Base-by-base conservation (phyloP, 2,888 invertebrate species). In the Nowickia ferox region DNA sequence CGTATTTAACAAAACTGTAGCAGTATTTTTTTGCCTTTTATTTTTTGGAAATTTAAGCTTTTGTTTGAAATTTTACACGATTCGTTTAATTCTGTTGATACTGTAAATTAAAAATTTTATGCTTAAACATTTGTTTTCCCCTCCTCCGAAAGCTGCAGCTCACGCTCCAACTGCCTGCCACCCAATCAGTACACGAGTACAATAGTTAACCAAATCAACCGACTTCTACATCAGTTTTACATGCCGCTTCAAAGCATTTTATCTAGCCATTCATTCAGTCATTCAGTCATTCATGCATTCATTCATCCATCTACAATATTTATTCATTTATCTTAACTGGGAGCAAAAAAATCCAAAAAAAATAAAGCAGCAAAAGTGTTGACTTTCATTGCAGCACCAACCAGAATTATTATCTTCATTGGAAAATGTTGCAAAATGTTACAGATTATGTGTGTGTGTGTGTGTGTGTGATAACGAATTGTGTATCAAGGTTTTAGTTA, bases 21-120 rank as follows among this genome's bases (percentile, higher is more conserved):
- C 48, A 72, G 10, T 17, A 10, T 59, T 15, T 2, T 22, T n/a
- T n/a, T 15, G 9, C 38, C 15, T 80, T 40, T 59, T 48, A 13
- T 19, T 46, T 59, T 66, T 59, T 48, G 46, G 17, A 57, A 75
- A 61, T 66, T 84, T 13, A 77, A 78, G 72, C 71, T 79, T 87
- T 87, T 87, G 79, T 87, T 87, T 88, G 86, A 79, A 87, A 72
- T 83, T 86, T 87, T 79, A 87, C 89, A 89, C 90, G 91, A 90
- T 91, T 91, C 92, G 92, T 91, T 91, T 89, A 84, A 89, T 89
- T 90, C 90, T 91, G 90, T 91, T 91, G 92, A 91, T 91, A 90
- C 88, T 91, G 91, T 88, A 89, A 91, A 91, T 91, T 90, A 91
- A 90, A 91, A 90, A 90, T 89, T 88, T 88, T 88, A 88, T 90